These are phyloP conservation scores for Drosophila erecta DNA, from an alignment of 1,140 invertebrate genomes.

Conservation along the genomic window DNA sequence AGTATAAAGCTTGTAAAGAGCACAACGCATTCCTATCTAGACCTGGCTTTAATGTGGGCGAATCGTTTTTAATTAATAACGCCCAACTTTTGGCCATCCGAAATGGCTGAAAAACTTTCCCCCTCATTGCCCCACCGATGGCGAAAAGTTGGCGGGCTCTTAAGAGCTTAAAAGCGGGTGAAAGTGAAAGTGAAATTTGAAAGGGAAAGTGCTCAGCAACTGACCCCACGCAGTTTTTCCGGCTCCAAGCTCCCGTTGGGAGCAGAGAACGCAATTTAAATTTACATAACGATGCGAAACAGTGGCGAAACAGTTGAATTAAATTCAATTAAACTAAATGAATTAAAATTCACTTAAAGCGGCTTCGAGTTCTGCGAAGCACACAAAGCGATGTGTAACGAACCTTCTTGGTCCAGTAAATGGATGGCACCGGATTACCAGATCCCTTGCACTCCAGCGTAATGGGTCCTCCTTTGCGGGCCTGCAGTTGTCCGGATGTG, in stretches of 20 bases:
- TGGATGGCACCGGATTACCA: constrained; percentile 89
- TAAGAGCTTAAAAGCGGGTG: constrained; percentile 37
- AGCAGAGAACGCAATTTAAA: constrained; percentile 42
- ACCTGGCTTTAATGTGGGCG: constrained; percentile 36
- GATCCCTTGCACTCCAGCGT: constrained; percentile 88
- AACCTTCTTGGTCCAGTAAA: constrained; percentile 89
- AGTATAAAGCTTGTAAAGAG: constrained; percentile 38
- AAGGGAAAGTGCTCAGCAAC: constrained; percentile 38
- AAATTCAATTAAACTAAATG: constrained; percentile 66
- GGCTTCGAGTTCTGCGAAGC: constrained; percentile 27
- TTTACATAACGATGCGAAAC: constrained; percentile 61
- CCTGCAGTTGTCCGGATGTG: constrained; percentile 87
- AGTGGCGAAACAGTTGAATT: constrained; percentile 39
- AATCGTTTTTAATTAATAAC: constrained; percentile 53
- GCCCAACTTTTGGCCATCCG: constrained; percentile 6
- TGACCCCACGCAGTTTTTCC: constrained; percentile 12
- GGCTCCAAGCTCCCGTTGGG: background rate
- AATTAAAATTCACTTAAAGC: constrained; percentile 59
- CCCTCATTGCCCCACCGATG: background rate
- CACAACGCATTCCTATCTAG: constrained; percentile 6
- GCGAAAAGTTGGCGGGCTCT: constrained; percentile 20
- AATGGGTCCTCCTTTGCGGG: constrained; percentile 88
- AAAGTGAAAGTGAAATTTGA: constrained; percentile 44
- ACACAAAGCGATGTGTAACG: constrained; percentile 43
- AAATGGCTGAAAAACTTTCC: constrained; percentile 30